Percentiles rank a stretch among this genome's conserved stretches.
Evolutionary conservation across 2,113 vertebrate species (phyloP).

Genomic region (Atractosteus spatula): DNA sequence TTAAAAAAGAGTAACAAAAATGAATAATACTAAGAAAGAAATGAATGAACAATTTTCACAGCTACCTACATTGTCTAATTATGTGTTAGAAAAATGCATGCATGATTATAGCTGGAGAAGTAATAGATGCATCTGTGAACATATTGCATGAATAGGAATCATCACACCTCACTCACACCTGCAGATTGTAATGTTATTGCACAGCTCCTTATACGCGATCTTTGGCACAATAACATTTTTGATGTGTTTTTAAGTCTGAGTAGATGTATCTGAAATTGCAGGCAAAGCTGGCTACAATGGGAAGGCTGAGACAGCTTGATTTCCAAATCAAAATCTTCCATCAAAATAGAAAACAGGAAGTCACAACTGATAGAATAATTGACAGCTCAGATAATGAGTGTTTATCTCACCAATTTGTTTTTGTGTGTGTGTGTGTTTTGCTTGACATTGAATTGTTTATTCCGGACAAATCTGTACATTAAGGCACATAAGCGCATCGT

Average conservation of each 20-base stretch:
- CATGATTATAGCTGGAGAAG: too few species aligned
- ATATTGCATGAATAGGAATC: neutral
- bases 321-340: constrained; percentile 18
- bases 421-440: constrained; percentile 31
- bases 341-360: constrained; percentile 1
- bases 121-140: neutral
- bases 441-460: constrained; percentile 39
- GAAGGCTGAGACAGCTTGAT: constrained; percentile 25
- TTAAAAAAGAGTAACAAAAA: constrained; percentile 17
- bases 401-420: constrained; percentile 45
- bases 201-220: neutral
- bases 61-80: neutral
- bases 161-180: neutral
- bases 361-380: constrained; percentile 50
- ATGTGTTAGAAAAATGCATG: neutral
- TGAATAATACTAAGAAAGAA: constrained; percentile 16
- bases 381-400: constrained; percentile 29
- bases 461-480: constrained; percentile 36
- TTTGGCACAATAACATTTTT: too few species aligned
- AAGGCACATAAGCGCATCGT: constrained; percentile 5
- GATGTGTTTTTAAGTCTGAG: neutral
- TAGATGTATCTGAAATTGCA: neutral
- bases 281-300: constrained; percentile 34
- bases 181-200: neutral
- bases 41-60: constrained; percentile 7